Conservation (phyloP, 1,140 invertebrate genomes). For the Cyclina sinensis region DNA sequence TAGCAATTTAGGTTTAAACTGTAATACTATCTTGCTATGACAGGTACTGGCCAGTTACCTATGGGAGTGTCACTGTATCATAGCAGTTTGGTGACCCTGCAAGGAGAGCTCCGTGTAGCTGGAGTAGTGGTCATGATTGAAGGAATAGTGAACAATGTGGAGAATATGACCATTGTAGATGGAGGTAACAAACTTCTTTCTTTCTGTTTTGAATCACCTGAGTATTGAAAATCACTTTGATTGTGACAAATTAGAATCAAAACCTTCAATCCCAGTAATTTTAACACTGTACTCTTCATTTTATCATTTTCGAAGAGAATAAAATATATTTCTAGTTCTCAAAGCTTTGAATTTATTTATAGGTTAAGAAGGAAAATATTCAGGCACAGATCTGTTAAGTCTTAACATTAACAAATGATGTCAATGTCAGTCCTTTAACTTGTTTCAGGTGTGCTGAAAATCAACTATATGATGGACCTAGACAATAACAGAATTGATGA, state of each 20-base stretch:
- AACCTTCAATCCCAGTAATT: neutral
- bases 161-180: conserved; percentile 80
- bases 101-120: conserved; percentile 77
- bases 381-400: no score
- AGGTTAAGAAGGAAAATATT: no score
- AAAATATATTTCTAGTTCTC: no score
- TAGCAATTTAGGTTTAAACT: no score
- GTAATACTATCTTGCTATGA: no score
- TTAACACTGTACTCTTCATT: neutral
- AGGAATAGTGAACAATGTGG: conserved; percentile 78
- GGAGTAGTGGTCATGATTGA: conserved; percentile 78
- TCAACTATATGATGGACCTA: conserved; percentile 78
- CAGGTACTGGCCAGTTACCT: conserved; percentile 72
- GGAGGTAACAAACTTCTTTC: conserved; percentile 64
- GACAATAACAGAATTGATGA: conserved; percentile 71
- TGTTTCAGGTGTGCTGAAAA: conserved; percentile 75
- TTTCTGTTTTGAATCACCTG: neutral
- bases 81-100: conserved; percentile 74
- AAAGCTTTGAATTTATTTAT: no score
- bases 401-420: no score
- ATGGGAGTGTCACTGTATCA: conserved; percentile 75
- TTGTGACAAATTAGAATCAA: neutral
- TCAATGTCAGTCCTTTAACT: no score
- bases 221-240: no score
- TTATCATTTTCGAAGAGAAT: no score